Percentiles rank a stretch among this genome's conserved stretches.
phyloP scores from a whole-genome alignment of 2,888 invertebrate species.

The Drosophila lacicola region DNA sequence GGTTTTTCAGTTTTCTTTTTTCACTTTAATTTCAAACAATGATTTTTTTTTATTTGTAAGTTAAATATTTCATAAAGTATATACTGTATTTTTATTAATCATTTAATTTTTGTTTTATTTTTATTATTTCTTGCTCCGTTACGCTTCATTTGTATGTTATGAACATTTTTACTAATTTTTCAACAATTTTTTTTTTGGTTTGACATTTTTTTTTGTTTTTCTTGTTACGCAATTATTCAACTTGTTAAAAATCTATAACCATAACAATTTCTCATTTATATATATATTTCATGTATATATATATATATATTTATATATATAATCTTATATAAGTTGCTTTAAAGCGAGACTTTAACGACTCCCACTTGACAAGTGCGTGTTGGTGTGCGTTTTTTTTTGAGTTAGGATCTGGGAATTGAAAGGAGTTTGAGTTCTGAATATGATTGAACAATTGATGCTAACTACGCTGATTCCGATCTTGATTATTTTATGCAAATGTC shows the following conservation, averaged over 20 bases:
- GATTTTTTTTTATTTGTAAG: constrained; percentile 68
- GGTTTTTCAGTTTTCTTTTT: constrained; percentile 52
- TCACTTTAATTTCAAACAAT: constrained; percentile 76
- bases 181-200: constrained; percentile 81
- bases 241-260: constrained; percentile 83
- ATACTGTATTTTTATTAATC: constrained; percentile 66
- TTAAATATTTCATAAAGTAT: constrained; percentile 81
- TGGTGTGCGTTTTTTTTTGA: constrained; percentile 39
- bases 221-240: constrained; percentile 82
- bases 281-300: constrained; percentile 43
- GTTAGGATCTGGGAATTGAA: constrained; percentile 40
- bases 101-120: constrained; percentile 51
- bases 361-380: constrained; percentile 54
- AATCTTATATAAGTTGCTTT: constrained; percentile 67
- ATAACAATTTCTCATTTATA: constrained; percentile 79
- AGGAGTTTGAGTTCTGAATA: constrained; percentile 21
- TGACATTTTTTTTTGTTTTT: constrained; percentile 68
- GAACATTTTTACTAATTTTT: constrained; percentile 82
- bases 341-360: constrained; percentile 66
- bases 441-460: constrained; percentile 36
- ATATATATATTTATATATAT: constrained; percentile 53
- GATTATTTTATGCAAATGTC: constrained; percentile 7
- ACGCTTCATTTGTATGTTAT: constrained; percentile 64
- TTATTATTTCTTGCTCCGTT: constrained; percentile 47
- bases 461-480: constrained; percentile 32